Conservation (phyloP, 2,113 vertebrate genomes). For the Paradisaea rubra region DNA sequence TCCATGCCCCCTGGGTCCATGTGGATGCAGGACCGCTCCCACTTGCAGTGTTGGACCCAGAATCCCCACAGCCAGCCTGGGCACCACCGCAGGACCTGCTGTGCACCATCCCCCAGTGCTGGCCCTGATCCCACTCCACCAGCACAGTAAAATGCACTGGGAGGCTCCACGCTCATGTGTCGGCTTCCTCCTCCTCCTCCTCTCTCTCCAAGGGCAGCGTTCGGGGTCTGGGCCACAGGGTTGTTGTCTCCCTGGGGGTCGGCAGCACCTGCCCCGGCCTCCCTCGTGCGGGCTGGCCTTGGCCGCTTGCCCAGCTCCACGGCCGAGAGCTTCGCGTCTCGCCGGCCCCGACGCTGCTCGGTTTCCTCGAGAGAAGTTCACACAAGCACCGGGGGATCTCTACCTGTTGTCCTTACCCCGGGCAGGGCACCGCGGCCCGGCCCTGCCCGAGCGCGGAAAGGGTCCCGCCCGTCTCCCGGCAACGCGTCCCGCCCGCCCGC, state of each 20-base stretch:
- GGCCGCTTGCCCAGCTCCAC: background rate
- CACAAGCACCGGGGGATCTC: background rate
- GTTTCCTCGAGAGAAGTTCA: background rate
- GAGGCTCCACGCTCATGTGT: background rate
- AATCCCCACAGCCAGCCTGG: too few relatives aligned
- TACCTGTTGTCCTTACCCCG: background rate
- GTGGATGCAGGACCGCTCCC: background rate
- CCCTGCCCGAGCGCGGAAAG: background rate
- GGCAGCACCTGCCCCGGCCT: background rate
- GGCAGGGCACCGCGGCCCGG: background rate
- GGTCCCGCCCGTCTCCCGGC: background rate
- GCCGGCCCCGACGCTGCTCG: too few relatives aligned
- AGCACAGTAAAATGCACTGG: background rate
- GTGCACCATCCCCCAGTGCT: rapidly evolving
- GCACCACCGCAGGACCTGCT: rapidly evolving
- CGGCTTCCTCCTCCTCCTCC: background rate
- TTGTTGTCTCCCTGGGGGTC: background rate
- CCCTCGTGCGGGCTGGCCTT: background rate
- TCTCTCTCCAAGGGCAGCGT: background rate
- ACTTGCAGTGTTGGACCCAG: rapidly evolving
- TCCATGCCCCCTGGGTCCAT: too few relatives aligned
- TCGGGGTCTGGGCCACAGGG: background rate
- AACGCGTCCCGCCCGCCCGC: background rate
- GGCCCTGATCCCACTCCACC: too few relatives aligned
- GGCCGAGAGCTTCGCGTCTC: background rate